Evolutionary conservation across 2,888 invertebrate genomes (phyloP).

Genomic region (Drosophila formosana): DNA sequence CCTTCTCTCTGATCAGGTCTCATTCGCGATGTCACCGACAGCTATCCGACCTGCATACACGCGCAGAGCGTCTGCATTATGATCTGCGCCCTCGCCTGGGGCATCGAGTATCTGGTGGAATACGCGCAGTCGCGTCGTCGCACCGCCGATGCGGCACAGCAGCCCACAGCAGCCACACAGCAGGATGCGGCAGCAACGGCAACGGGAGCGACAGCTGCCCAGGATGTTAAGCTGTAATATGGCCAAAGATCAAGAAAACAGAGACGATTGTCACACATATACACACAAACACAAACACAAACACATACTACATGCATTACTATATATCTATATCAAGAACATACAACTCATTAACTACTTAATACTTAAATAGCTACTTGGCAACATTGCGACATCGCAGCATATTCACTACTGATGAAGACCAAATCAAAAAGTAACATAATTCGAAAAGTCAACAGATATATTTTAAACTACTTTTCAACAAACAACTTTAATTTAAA

Average conservation of each 20-base stretch:
- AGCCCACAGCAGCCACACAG: slow-evolving; percentile 31
- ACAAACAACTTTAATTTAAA: too few relatives aligned
- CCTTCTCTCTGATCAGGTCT: slow-evolving; percentile 86
- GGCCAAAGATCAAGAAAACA: slow-evolving; percentile 40
- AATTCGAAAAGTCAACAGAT: background rate
- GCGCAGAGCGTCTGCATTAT: slow-evolving; percentile 90
- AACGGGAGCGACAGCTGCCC: slow-evolving; percentile 17
- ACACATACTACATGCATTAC: background rate
- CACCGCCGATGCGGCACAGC: slow-evolving; percentile 65
- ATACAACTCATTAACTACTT: slow-evolving; percentile 50
- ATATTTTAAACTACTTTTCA: background rate
- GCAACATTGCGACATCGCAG: background rate
- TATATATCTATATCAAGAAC: slow-evolving; percentile 6
- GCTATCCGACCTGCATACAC: slow-evolving; percentile 90
- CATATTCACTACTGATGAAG: slow-evolving; percentile 1
- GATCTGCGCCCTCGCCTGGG: slow-evolving; percentile 90
- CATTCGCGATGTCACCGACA: slow-evolving; percentile 89
- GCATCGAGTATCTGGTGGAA: slow-evolving; percentile 86
- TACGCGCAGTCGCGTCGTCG: slow-evolving; percentile 72
- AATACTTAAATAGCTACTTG: slow-evolving; percentile 35
- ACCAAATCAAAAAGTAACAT: background rate
- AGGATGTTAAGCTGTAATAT: slow-evolving; percentile 67
- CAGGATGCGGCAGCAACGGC: slow-evolving; percentile 39
- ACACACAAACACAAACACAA: slow-evolving; percentile 6
- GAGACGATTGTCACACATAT: too few relatives aligned